phyloP scores from a whole-genome alignment of 2,113 vertebrate genomes.

The Aspidoscelis tigris region DNA sequence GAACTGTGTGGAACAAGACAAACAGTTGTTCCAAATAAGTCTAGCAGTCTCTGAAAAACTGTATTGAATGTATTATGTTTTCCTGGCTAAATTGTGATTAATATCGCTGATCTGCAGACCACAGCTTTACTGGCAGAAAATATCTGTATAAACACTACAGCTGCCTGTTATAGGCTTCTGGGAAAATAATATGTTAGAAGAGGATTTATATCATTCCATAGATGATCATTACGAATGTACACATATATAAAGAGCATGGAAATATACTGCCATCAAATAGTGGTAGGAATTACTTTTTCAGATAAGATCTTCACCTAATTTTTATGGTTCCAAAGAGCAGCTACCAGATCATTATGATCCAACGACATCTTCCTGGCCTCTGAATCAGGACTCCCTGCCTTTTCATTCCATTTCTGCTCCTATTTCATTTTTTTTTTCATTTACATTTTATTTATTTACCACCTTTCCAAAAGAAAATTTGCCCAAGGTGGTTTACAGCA shows the following conservation, averaged over 20 bases:
- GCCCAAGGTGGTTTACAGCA: too few relatives aligned
- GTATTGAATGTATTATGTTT: constrained; percentile 14
- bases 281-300: neutral
- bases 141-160: constrained; percentile 11
- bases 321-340: neutral
- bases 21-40: constrained; percentile 27
- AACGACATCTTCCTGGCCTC: too few relatives aligned
- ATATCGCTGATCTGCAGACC: constrained; percentile 13
- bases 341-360: too few relatives aligned
- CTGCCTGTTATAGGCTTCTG: constrained; percentile 34
- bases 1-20: constrained; percentile 24
- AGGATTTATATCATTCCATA: neutral
- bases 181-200: constrained; percentile 28
- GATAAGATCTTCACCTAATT: neutral
- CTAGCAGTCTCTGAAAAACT: constrained; percentile 24
- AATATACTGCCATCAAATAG: neutral
- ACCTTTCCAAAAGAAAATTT: too few relatives aligned
- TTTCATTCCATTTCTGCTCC: too few relatives aligned
- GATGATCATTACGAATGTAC: neutral
- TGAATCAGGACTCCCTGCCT: too few relatives aligned
- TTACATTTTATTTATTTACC: too few relatives aligned
- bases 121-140: constrained; percentile 28
- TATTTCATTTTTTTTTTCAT: too few relatives aligned
- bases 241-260: neutral
- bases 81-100: constrained; percentile 43